These are phyloP conservation scores for Pachydiplax longipennis DNA, from an alignment of 2,888 invertebrate genomes.

Conservation along the genomic window DNA sequence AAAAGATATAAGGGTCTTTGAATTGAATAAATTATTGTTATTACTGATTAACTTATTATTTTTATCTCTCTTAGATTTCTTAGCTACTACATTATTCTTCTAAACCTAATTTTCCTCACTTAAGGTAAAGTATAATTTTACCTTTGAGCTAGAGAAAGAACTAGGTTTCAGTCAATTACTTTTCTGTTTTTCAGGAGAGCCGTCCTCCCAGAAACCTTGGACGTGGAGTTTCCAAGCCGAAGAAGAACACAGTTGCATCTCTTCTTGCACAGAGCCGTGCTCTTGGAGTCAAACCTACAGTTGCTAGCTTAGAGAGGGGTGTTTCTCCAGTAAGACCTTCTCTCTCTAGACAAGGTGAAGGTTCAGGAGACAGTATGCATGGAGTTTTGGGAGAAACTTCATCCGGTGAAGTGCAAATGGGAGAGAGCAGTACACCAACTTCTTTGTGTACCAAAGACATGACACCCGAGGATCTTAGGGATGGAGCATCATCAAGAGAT, in stretches of 20 bases:
- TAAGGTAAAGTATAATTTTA: too few relatives aligned
- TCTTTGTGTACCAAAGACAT: neutral
- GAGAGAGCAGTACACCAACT: neutral
- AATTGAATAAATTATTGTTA: too few relatives aligned
- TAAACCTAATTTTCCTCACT: too few relatives aligned
- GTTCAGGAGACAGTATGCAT: conserved; percentile 12
- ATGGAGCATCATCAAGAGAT: neutral
- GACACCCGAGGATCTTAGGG: neutral
- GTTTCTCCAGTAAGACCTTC: conserved; percentile 45
- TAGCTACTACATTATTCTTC: too few relatives aligned
- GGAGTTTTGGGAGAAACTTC: neutral
- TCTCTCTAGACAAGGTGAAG: conserved; percentile 28
- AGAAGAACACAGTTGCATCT: conserved; percentile 92
- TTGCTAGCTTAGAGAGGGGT: conserved; percentile 23
- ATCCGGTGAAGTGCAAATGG: neutral
- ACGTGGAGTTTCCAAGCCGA: conserved; percentile 86
- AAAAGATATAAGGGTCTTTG: too few relatives aligned
- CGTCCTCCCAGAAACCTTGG: conserved; percentile 80
- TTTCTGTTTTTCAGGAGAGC: conserved; percentile 67
- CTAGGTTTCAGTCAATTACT: too few relatives aligned
- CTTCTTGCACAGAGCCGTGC: conserved; percentile 86
- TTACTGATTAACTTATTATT: too few relatives aligned
- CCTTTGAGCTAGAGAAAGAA: too few relatives aligned
- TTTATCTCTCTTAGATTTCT: too few relatives aligned
- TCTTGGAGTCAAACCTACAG: conserved; percentile 62